phyloP scores from a whole-genome alignment of 2,797 vertebrate species.

The Coendou prehensilis region DNA sequence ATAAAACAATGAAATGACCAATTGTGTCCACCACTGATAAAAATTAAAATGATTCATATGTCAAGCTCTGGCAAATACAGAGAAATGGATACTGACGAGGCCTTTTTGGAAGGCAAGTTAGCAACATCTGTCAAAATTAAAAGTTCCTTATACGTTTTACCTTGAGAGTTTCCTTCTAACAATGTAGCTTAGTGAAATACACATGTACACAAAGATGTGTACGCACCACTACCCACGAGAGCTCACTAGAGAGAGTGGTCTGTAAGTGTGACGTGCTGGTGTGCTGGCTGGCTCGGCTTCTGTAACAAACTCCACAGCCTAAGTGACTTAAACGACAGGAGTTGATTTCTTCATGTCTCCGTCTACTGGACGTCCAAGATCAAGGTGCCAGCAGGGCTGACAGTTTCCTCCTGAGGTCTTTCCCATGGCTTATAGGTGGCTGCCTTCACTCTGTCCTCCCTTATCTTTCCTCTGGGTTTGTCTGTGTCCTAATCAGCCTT shows the following conservation, averaged over 20 bases:
- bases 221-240: background rate
- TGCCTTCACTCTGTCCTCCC: background rate
- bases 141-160: background rate
- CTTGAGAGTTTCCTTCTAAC: background rate
- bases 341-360: background rate
- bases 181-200: background rate
- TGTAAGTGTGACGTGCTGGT: background rate
- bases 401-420: background rate
- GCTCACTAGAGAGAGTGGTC: background rate
- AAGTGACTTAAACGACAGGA: background rate
- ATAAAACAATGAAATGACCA: background rate
- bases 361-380: background rate
- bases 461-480: background rate
- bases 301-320: background rate
- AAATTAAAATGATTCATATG: background rate
- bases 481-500: background rate
- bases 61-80: background rate
- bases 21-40: background rate
- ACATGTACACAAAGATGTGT: background rate
- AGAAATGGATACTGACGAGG: background rate
- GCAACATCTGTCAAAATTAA: background rate
- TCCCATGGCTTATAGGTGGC: background rate
- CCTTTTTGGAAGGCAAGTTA: background rate
- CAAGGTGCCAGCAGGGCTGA: background rate
- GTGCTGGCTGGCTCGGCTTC: background rate